Evolutionary conservation across 2,113 vertebrate species (phyloP).

Genomic region (Lipophrys pholis): DNA sequence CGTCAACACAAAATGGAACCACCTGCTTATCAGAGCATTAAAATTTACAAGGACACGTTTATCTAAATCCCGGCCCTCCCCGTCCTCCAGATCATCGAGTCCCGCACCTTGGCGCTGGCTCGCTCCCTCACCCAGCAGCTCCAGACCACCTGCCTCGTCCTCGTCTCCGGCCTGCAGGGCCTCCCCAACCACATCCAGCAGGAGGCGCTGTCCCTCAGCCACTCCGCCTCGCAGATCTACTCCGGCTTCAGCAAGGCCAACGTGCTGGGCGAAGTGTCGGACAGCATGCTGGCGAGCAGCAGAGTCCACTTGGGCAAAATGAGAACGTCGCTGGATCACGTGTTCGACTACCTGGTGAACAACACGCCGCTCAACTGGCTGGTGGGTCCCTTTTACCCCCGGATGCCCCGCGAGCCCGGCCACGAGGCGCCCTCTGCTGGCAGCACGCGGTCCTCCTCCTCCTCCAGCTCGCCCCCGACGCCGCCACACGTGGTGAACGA

Average conservation of each 20-base stretch:
- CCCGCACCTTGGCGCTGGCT: slow-evolving; percentile 87
- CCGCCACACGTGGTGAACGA: not conserved
- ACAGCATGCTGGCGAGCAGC: slow-evolving; percentile 83
- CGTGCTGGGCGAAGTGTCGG: slow-evolving; percentile 86
- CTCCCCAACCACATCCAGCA: slow-evolving; percentile 90
- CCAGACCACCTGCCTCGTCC: slow-evolving; percentile 89
- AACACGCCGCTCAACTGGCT: slow-evolving; percentile 97
- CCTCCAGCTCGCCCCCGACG: not conserved
- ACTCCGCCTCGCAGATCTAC: slow-evolving; percentile 86
- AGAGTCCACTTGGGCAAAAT: slow-evolving; percentile 88
- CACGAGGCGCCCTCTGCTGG: accelerated
- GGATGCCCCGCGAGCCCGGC: not conserved
- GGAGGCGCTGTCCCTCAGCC: slow-evolving; percentile 82
- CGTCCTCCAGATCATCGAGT: slow-evolving; percentile 86
- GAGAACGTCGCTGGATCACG: slow-evolving; percentile 87
- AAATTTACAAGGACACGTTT: no score
- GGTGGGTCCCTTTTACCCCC: slow-evolving; percentile 92
- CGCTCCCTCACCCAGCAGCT: slow-evolving; percentile 90
- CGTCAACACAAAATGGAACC: no score
- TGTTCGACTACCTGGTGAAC: slow-evolving; percentile 96
- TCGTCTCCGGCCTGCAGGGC: slow-evolving; percentile 87
- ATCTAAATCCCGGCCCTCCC: slow-evolving; percentile 12
- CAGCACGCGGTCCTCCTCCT: slow-evolving; percentile 47
- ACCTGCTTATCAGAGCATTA: no score
- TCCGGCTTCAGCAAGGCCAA: slow-evolving; percentile 81